A percentile compares a stretch with the other conserved stretches of the same genome.
Evolutionary conservation across 2,797 vertebrate genomes (phyloP).

Genomic region (Phataginus tricuspis): DNA sequence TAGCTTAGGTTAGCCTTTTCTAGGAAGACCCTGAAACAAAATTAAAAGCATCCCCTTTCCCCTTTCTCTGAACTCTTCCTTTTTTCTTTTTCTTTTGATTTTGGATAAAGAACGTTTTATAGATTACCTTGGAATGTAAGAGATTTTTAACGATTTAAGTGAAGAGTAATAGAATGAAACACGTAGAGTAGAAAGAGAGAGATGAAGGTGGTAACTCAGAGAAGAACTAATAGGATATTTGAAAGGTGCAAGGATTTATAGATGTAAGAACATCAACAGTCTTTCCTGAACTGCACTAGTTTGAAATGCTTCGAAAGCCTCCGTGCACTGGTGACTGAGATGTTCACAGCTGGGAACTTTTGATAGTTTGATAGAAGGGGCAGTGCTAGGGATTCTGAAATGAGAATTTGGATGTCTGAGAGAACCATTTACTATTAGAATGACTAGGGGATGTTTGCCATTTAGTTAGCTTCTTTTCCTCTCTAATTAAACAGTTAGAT

Average conservation of each 20-base stretch:
- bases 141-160: constrained; percentile 15
- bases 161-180: constrained; percentile 38
- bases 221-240: constrained; percentile 40
- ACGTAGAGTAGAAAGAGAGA: constrained; percentile 24
- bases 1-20: neutral
- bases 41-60: constrained; percentile 24
- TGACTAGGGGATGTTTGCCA: neutral
- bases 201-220: constrained; percentile 38
- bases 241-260: constrained; percentile 30
- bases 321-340: neutral
- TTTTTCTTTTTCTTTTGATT: constrained; percentile 48
- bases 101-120: neutral
- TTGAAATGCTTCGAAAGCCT: constrained; percentile 17
- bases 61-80: neutral
- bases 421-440: neutral
- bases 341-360: neutral
- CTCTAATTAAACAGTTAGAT: neutral
- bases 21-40: constrained; percentile 10
- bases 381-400: neutral
- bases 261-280: constrained; percentile 43
- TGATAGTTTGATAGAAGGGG: neutral
- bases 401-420: neutral
- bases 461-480: neutral
- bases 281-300: neutral
- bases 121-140: constrained; percentile 13